phyloP scores from a whole-genome alignment of 2,888 invertebrate genomes.

The Metalampra italica region DNA sequence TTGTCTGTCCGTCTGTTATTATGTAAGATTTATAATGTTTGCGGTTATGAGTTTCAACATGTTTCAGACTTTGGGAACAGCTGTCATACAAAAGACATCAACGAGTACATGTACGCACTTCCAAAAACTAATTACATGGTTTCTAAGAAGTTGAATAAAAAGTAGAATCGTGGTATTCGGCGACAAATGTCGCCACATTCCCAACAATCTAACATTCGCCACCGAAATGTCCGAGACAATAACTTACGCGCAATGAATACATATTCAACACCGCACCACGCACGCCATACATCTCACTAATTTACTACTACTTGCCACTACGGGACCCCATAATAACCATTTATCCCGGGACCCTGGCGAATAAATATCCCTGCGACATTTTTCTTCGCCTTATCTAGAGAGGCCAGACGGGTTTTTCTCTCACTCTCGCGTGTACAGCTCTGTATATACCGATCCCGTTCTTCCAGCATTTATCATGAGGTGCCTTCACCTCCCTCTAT shows the following conservation, averaged over 20 bases:
- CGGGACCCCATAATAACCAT: conserved; percentile 73
- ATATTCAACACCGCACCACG: conserved; percentile 57
- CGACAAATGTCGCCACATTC: neutral
- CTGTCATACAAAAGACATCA: neutral
- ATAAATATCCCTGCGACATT: conserved; percentile 73
- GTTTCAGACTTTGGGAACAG: no score
- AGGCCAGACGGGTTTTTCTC: conserved; percentile 54
- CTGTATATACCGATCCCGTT: conserved; percentile 31
- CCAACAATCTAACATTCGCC: neutral
- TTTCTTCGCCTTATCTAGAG: conserved; percentile 72
- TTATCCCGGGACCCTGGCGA: conserved; percentile 56
- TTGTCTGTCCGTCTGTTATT: no score
- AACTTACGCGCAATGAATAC: conserved; percentile 65
- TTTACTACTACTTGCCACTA: conserved; percentile 48
- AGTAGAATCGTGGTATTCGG: neutral
- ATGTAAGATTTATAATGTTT: no score
- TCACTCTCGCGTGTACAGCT: conserved; percentile 22
- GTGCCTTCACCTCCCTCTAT: conserved; percentile 42
- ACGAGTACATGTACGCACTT: neutral
- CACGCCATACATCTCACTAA: conserved; percentile 70
- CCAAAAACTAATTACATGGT: neutral
- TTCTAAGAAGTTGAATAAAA: no score
- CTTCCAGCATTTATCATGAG: conserved; percentile 47
- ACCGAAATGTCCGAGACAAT: conserved; percentile 26
- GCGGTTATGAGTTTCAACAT: no score